Base-by-base conservation (phyloP, 2,888 invertebrate genomes). In the Lottia gigantea region DNA sequence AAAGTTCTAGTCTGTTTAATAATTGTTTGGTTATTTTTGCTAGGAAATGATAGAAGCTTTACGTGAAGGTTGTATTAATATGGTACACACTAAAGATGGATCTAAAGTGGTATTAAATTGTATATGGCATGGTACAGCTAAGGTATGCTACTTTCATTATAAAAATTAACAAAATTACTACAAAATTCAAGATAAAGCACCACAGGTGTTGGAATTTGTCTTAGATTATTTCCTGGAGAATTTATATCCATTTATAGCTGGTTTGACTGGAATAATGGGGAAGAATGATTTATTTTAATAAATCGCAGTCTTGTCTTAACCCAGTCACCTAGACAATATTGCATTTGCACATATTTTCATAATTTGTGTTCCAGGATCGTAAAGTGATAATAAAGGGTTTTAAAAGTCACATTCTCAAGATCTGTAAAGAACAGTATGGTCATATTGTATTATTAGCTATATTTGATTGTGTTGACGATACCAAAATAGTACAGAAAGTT, bases 401-500 rank as follows among this genome's bases (percentile, higher is more conserved):
- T 31, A 97, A 97, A 86, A 94, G 94, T 74, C 93, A 95, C 85
- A 91, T 95, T 0, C 90, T 93, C 6, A 93, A 94, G 70, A 91
- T 96, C 14, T 93, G 94, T 67, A 92, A 92, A 75, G 96, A 97
- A 80, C 95, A 97, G 88, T 93, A 95, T 78, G 97, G 96, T 0
- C 94, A 96, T 87, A 90, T 94, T 45, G 92, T 95, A 26, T 89
- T 98, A 40, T 90, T 97, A 75, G 92, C 95, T 0, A 91, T 97
- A 76, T 92, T 97, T 78, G 97, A 98, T 87, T 74, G 76, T 46
- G 93, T 96, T 1, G 98, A 98, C 86, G 98, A 98, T 86, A 98
- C 97, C 0, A 94, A 95, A 69, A 91, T 97, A 0, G 91, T 97
- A 25, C 94, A 94, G 83, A 97, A 97, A 88, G 92, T 93, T 63